phyloP scores from a whole-genome alignment of 2,113 vertebrate species.

The Epinephelus cyanopodus region DNA sequence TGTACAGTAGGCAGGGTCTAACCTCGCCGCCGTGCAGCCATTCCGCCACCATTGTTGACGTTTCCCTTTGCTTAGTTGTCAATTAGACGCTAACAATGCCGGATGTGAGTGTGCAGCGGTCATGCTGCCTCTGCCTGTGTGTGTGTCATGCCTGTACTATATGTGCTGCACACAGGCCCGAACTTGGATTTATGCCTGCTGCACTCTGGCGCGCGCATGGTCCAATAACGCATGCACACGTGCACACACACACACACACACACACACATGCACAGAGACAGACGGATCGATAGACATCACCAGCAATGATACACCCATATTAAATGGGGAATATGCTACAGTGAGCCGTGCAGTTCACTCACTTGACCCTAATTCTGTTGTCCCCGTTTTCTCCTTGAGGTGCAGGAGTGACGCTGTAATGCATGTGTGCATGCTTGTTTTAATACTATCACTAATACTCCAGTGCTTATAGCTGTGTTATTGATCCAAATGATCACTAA shows the following conservation, averaged over 20 bases:
- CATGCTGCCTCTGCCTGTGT: neutral
- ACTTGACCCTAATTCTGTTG: neutral
- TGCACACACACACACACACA: conserved; percentile 21
- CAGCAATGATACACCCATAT: conserved; percentile 3
- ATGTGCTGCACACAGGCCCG: conserved; percentile 43
- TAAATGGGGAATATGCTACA: neutral
- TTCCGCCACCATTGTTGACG: conserved; percentile 16
- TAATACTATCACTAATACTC: neutral
- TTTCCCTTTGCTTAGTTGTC: neutral
- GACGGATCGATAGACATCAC: conserved; percentile 41
- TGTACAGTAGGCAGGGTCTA: neutral
- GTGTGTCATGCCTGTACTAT: neutral
- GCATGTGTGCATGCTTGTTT: neutral
- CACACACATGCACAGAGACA: neutral
- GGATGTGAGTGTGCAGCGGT: neutral
- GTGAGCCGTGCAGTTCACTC: neutral
- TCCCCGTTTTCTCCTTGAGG: neutral
- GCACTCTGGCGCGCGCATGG: conserved; percentile 51
- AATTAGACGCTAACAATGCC: neutral
- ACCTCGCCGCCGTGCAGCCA: neutral
- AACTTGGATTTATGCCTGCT: conserved; percentile 63
- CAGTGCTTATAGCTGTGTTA: too few species aligned
- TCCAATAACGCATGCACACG: conserved; percentile 55
- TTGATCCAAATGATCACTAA: neutral
- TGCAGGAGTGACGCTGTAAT: neutral